A percentile compares a stretch with the other conserved stretches of the same genome.
These are phyloP conservation scores for Ursus arctos DNA, from an alignment of 2,113 vertebrate species.

Conservation along the genomic window DNA sequence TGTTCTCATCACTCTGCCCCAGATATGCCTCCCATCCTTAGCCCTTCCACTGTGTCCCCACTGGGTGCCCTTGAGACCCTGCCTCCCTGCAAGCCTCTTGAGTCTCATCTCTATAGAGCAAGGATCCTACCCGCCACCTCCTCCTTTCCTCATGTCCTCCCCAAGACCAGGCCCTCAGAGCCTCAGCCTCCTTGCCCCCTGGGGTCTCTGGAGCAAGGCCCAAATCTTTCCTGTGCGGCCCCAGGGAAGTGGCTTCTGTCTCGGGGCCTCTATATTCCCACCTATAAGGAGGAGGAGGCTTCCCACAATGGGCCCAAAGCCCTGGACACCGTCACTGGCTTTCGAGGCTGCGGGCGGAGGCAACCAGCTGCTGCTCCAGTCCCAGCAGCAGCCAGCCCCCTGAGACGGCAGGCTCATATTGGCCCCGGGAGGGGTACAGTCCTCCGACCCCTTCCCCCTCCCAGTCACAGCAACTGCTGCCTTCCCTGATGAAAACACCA, in stretches of 20 bases:
- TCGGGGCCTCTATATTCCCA: neutral
- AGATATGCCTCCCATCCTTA: neutral
- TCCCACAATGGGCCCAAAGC: neutral
- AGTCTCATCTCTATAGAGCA: neutral
- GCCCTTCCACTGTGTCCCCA: neutral
- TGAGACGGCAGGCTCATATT: neutral
- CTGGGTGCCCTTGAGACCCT: neutral
- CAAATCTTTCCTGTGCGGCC: neutral
- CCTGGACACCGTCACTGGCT: neutral
- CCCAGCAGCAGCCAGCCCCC: neutral
- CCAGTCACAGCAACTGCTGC: neutral
- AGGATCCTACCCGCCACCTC: neutral
- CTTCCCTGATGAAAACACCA: neutral
- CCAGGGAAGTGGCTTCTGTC: neutral
- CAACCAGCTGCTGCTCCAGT: too few species aligned
- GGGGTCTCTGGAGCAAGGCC: neutral
- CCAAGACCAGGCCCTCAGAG: neutral
- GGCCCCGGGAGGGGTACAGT: rapidly evolving
- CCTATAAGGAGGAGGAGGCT: neutral
- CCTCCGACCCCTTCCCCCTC: neutral
- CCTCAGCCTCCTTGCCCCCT: neutral
- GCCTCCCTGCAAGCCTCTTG: neutral
- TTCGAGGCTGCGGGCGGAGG: neutral
- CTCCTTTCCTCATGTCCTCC: neutral
- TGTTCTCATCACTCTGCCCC: neutral